Conservation (phyloP, 2,797 vertebrate genomes). For the Lophius americanus region DNA sequence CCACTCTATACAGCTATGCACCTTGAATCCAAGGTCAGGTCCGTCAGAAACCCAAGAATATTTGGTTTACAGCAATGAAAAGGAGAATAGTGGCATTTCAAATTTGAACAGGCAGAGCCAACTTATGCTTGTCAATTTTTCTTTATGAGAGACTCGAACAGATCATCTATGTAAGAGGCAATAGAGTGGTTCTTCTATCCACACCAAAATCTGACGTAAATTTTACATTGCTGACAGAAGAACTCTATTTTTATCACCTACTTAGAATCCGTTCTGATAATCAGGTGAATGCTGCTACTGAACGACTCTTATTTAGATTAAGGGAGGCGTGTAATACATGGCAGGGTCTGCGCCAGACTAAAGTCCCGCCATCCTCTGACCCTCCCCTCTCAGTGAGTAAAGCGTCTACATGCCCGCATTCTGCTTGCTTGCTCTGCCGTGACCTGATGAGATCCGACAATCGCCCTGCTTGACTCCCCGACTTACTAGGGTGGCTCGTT, state of each 20-base stretch:
- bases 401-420: constrained; percentile 44
- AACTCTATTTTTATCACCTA: no score
- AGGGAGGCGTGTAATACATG: neutral
- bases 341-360: constrained; percentile 10
- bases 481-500: constrained; percentile 56
- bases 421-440: constrained; percentile 58
- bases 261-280: no score
- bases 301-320: constrained; percentile 5
- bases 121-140: no score
- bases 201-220: neutral
- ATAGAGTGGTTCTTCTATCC: no score
- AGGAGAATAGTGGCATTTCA: neutral
- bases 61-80: neutral
- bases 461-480: constrained; percentile 28
- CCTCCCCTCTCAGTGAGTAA: constrained; percentile 22
- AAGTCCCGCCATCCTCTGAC: constrained; percentile 38
- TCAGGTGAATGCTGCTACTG: neutral
- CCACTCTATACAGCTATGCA: no score
- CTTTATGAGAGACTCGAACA: no score
- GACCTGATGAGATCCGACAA: constrained; percentile 76
- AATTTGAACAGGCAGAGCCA: neutral
- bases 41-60: neutral
- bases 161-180: no score
- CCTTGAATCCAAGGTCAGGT: no score
- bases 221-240: neutral